These are phyloP conservation scores for Monoplex corrugatus DNA, from an alignment of 2,888 invertebrate genomes.

Conservation along the genomic window DNA sequence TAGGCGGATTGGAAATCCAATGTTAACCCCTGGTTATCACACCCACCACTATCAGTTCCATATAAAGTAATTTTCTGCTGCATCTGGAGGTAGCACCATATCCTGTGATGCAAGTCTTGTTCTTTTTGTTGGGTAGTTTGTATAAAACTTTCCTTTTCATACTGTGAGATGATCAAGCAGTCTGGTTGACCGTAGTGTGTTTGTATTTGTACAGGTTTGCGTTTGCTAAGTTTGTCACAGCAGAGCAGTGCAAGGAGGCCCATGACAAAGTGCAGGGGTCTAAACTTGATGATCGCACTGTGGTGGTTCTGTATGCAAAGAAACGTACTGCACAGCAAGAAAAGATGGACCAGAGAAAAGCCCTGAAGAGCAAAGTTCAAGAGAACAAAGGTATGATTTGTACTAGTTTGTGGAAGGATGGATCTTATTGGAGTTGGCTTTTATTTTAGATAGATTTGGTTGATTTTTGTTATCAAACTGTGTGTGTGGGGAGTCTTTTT, in stretches of 20 bases:
- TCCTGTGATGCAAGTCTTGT: too few species aligned
- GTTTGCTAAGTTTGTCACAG: conserved; percentile 50
- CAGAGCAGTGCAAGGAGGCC: conserved; percentile 46
- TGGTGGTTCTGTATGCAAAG: conserved; percentile 57
- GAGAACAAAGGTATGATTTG: not conserved
- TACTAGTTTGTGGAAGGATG: not conserved
- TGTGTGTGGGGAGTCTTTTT: not conserved
- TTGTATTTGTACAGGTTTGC: conserved; percentile 52
- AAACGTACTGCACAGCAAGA: conserved; percentile 34
- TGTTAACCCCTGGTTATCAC: too few species aligned
- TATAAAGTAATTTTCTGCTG: too few species aligned
- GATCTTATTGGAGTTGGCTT: not conserved
- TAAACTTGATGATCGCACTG: conserved; percentile 25
- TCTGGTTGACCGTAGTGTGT: not conserved
- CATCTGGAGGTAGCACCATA: too few species aligned
- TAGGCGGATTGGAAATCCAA: too few species aligned
- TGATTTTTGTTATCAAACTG: not conserved
- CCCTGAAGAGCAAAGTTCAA: not conserved
- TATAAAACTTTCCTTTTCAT: too few species aligned
- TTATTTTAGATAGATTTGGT: not conserved
- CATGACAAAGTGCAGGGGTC: conserved; percentile 49
- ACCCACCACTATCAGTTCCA: not conserved
- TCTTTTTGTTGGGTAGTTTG: too few species aligned
- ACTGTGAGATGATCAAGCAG: not conserved
- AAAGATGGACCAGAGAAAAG: conserved; percentile 26